Base-by-base conservation (phyloP, 2,888 invertebrate genomes). In the Erebia ligea region DNA sequence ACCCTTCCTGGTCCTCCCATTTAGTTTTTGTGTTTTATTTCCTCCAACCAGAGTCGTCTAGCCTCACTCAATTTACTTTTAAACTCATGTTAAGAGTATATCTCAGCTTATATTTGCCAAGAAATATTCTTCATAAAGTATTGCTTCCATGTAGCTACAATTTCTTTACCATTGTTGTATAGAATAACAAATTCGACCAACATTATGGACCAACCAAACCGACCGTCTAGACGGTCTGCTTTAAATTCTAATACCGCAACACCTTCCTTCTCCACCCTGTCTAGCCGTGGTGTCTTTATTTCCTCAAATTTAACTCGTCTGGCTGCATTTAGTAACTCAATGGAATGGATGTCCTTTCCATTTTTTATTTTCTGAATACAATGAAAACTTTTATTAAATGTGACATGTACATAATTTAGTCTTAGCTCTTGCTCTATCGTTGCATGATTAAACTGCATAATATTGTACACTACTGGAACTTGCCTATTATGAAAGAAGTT, bases 181-280 rank as follows among this genome's bases (percentile, higher is more conserved):
- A 42, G 25, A 52, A 34, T 64, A 52, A 64, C 52, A 40, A 64
- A 40, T 64, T 54, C 52, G 64, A 40, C 54, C 17, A 64, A 11
- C 40, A 17, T 10, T 52, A 50, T 40, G 40, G 54, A 64, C 64
- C 17, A 54, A 64, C 64, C 17, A 54, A 50, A 50, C 40, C 11
- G 5, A 15, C n/a, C 52, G 64, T 54, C 64, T 64, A 64, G 64
- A 64, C 64, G 13, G 54, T 17, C 57, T 42, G 66, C 57, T 56
- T 66, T 56, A 56, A 66, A 66, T 66, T 66, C 66, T 45, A 66
- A 15, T 19, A n/a, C 66, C 42, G 56, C 56, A 54, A 66, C 56
- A 64, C 64, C 54, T 64, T 64, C 34, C 64, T 54, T 17, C 34
- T 34, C 52, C 63, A 13, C 63, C 52, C 52, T 54, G 52, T 40